Evolutionary conservation across 2,888 invertebrate species (phyloP).

Genomic region (Chrysina gloriosa): DNA sequence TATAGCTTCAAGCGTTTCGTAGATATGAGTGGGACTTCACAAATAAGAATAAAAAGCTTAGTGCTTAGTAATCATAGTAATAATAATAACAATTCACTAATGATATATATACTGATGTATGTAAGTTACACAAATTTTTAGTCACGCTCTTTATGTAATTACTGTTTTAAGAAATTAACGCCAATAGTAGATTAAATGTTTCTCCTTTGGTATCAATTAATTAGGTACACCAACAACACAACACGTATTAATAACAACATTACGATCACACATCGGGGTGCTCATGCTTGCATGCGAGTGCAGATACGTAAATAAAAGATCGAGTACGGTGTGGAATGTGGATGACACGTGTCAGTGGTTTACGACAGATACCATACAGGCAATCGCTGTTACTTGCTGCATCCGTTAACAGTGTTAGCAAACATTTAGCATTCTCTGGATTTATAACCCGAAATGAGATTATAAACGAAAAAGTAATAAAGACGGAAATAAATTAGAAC

Average conservation of each 20-base stretch:
- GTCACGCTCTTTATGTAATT: not conserved
- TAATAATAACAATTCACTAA: constrained; percentile 7
- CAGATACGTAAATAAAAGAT: constrained; percentile 1
- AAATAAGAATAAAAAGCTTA: constrained; percentile 38
- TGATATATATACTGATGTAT: not conserved
- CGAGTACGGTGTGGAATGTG: not conserved
- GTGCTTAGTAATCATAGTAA: constrained; percentile 33
- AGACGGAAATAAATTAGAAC: constrained; percentile 46
- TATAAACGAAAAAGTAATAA: constrained; percentile 43
- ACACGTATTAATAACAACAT: constrained; percentile 7
- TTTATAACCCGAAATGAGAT: constrained; percentile 53
- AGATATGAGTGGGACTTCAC: constrained; percentile 33
- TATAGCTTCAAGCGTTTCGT: constrained; percentile 49
- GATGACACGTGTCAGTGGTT: not conserved
- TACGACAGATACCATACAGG: constrained; percentile 7
- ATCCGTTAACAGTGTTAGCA: constrained; percentile 52
- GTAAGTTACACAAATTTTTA: not conserved
- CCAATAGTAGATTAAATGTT: not conserved
- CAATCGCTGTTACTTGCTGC: constrained; percentile 43
- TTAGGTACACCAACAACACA: not conserved
- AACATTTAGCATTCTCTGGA: constrained; percentile 63
- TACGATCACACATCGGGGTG: constrained; percentile 4
- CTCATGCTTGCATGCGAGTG: constrained; percentile 26
- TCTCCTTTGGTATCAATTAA: not conserved
- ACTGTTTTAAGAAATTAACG: not conserved